A percentile compares a stretch with the other conserved stretches of the same genome.
phyloP scores from a whole-genome alignment of 2,113 vertebrate genomes.

The Okapia johnstoni region DNA sequence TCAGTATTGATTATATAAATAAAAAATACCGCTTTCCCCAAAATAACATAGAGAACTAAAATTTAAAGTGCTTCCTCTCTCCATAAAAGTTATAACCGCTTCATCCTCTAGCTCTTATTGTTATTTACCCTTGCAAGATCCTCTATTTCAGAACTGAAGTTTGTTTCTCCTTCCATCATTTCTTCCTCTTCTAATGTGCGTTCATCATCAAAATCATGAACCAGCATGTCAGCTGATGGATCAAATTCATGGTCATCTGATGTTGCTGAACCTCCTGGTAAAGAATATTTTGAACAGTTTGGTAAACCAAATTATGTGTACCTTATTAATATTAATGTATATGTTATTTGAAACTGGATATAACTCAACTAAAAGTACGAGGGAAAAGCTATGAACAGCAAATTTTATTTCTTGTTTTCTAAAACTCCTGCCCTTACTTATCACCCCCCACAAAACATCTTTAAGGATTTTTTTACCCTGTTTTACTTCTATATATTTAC shows the following conservation, averaged over 20 bases:
- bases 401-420: background rate
- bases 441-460: background rate
- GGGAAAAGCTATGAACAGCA: background rate
- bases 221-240: conserved; percentile 96
- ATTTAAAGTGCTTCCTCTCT: background rate
- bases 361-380: background rate
- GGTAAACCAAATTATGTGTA: conserved; percentile 61
- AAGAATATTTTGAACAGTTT: conserved; percentile 71
- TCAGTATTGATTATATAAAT: background rate
- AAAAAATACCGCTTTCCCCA: background rate
- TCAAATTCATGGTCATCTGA: conserved; percentile 98
- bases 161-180: conserved; percentile 95
- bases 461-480: background rate
- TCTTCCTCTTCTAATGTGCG: conserved; percentile 98
- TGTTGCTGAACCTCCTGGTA: conserved; percentile 88
- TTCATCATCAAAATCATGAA: conserved; percentile 98
- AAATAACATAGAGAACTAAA: background rate
- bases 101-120: conserved; percentile 12
- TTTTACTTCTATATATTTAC: background rate
- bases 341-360: background rate
- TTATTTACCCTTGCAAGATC: conserved; percentile 93
- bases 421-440: background rate
- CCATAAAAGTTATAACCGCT: background rate
- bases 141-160: conserved; percentile 93
- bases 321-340: conserved; percentile 7